Base-by-base conservation (phyloP, 2,797 vertebrate genomes). In the Knipowitschia caucasica region DNA sequence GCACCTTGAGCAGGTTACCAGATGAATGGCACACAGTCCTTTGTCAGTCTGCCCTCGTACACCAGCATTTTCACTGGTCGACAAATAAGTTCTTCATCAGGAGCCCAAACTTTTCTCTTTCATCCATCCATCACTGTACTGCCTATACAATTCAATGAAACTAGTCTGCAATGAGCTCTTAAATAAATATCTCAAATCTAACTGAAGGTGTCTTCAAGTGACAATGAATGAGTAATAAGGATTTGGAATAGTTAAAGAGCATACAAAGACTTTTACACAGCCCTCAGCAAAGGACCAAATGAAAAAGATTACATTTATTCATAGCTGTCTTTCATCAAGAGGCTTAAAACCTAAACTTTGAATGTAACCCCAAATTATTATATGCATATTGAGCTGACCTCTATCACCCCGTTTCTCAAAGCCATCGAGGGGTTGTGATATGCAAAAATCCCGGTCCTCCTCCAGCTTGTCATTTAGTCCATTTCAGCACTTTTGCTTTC, bases 1-100 rank as follows among this genome's bases (percentile, higher is more conserved):
- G 80, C 83, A 87, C 86, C 87, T 89, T 89, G 82, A 86, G 76
- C 85, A 86, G 87, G 88, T 90, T 89, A 88, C 85, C 80, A 88
- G 83, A 89, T 85, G 85, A 89, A 89, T 83, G 77, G 80, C 63
- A 60, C 69, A 82, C 81, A 62, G 63, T 80, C 78, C 81, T 88
- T 89, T 84, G 84, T 78, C 83, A 82, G 81, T 71, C 83, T 83
- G 80, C 86, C 84, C 74, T 69, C 81, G 47, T 81, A 73, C 71
- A 53, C 21, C 53, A 56, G 65, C 50, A 46, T 77, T 71, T 79
- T 78, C 45, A 73, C 81, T 85, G 74, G 79, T 87, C 74, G 29
- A 82, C 70, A 84, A 78, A 83, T 84, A 84, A 83, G 83, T 86
- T 86, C 59, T 52, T 65, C 49, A 36, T n/a, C 27, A 5, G 34